phyloP scores from a whole-genome alignment of 1,140 invertebrate genomes.

The Heliconius nattereri region DNA sequence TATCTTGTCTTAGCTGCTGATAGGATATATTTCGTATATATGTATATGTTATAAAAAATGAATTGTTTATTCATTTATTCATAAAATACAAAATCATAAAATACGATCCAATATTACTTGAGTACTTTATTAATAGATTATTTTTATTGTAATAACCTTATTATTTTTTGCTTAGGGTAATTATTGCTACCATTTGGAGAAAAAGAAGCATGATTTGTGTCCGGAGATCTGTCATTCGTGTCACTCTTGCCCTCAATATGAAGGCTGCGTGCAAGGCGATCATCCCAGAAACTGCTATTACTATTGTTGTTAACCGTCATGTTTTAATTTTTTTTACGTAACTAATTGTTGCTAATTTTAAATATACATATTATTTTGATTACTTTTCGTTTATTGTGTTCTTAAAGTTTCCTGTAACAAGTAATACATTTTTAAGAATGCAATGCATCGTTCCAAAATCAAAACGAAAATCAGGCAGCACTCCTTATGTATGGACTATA shows the following conservation, averaged over 20 bases:
- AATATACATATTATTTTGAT: not conserved
- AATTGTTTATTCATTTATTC: not conserved
- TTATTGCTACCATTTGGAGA: conserved; percentile 63
- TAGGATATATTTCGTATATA: too few relatives aligned
- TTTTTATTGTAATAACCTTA: too few relatives aligned
- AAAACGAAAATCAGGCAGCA: too few relatives aligned
- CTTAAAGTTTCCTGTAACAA: too few relatives aligned
- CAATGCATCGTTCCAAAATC: too few relatives aligned
- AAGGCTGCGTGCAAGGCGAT: conserved; percentile 42
- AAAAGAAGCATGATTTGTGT: conserved; percentile 45
- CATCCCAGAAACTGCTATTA: conserved; percentile 45
- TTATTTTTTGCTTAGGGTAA: conserved; percentile 55
- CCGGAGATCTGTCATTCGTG: conserved; percentile 29
- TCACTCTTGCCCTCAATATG: conserved; percentile 40
- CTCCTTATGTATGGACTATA: too few relatives aligned
- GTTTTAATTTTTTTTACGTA: not conserved
- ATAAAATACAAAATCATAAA: too few relatives aligned
- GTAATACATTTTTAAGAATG: too few relatives aligned
- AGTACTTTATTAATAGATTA: not conserved
- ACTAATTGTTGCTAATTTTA: not conserved
- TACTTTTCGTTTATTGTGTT: not conserved
- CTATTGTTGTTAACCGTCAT: conserved; percentile 31
- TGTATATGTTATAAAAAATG: too few relatives aligned
- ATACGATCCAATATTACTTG: not conserved
- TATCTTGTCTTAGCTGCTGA: too few relatives aligned